A percentile compares a stretch with the other conserved stretches of the same genome.
phyloP scores from a whole-genome alignment of 2,888 invertebrate species.

The Coelogynopora nodosa region DNA sequence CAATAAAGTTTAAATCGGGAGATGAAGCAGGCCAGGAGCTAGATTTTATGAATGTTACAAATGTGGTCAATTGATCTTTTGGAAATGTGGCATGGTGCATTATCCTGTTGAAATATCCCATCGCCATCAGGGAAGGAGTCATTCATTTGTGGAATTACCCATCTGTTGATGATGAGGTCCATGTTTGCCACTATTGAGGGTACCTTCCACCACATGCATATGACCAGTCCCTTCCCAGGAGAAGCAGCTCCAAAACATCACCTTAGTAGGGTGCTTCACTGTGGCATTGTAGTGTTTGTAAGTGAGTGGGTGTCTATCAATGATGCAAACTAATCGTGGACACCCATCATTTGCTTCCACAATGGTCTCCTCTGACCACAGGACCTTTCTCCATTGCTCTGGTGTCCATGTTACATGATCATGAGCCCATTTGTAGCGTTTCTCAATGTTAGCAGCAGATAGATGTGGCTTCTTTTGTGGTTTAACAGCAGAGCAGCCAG shows the following conservation, averaged over 20 bases:
- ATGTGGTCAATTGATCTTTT: not conserved
- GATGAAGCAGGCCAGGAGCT: not conserved
- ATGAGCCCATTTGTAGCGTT: not conserved
- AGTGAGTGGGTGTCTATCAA: not conserved
- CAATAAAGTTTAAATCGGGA: not conserved
- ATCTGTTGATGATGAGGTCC: not conserved
- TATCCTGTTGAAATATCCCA: not conserved
- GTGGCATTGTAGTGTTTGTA: not conserved
- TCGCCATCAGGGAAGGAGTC: not conserved
- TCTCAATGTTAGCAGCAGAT: not conserved
- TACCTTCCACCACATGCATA: not conserved
- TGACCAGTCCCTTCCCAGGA: not conserved
- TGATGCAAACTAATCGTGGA: not conserved
- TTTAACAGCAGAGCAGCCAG: not conserved
- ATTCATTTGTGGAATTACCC: not conserved
- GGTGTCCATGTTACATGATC: not conserved
- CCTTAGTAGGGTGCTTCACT: not conserved
- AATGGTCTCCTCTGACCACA: not conserved
- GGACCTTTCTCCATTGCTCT: not conserved
- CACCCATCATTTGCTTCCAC: not conserved
- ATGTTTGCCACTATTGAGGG: not conserved
- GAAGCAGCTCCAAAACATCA: not conserved
- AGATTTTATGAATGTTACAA: not conserved
- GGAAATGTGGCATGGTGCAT: not conserved
- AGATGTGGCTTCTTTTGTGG: not conserved